Conservation (phyloP, 2,113 vertebrate species). For the Nycticryphes semicollaris region DNA sequence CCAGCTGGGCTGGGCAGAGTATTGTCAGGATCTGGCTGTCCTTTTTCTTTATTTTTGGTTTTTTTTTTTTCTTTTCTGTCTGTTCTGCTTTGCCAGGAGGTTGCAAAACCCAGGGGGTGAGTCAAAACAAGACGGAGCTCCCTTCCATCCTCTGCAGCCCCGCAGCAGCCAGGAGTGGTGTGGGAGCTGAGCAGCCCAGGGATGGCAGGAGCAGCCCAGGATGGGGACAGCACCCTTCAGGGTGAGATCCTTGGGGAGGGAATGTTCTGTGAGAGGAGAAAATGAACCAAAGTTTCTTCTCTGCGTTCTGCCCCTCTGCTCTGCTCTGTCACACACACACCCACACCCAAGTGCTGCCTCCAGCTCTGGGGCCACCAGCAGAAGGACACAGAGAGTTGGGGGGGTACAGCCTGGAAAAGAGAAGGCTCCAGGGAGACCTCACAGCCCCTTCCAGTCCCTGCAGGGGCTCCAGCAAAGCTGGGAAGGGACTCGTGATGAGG, state of each 20-base stretch:
- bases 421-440: no score
- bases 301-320: no score
- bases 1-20: neutral
- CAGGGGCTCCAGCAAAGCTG: no score
- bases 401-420: no score
- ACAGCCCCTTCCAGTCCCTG: no score
- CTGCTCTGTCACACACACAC: no score
- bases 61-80: no score
- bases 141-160: neutral
- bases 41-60: neutral
- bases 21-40: neutral
- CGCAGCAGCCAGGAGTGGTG: rapidly evolving
- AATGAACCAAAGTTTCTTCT: neutral
- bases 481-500: no score
- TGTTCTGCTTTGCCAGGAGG: neutral
- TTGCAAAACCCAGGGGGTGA: neutral
- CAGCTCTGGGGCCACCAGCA: no score
- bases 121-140: neutral
- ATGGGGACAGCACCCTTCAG: rapidly evolving
- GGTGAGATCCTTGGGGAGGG: neutral
- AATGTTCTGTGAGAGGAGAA: neutral
- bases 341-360: no score
- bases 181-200: neutral
- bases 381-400: no score
- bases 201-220: neutral